Conservation (phyloP, 2,797 vertebrate genomes). For the Sebastiscus albofasciatus region DNA sequence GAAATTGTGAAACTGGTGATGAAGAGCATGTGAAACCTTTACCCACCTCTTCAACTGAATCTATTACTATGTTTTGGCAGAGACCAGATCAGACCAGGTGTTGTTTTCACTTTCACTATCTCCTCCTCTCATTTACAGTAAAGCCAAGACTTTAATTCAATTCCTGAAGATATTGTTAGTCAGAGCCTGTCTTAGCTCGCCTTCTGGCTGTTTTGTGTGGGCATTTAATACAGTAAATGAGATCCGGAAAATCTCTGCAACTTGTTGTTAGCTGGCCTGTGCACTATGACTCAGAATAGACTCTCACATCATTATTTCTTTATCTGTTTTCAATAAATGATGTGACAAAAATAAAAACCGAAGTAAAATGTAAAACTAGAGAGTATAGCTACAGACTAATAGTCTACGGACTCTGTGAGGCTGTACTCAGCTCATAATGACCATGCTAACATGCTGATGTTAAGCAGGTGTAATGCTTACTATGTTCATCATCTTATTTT, state of each 20-base stretch:
- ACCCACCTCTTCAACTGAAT: constrained; percentile 3
- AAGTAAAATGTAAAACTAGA: background rate
- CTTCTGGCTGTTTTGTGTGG: constrained; percentile 13
- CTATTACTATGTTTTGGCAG: background rate
- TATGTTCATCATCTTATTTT: background rate
- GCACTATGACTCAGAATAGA: constrained; percentile 35
- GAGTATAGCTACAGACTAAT: background rate
- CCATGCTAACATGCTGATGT: background rate
- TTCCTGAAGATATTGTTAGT: constrained; percentile 22
- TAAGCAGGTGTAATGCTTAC: background rate
- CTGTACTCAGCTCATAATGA: background rate
- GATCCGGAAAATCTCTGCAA: constrained; percentile 16
- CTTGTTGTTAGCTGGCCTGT: constrained; percentile 12
- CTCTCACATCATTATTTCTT: background rate
- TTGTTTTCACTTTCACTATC: background rate
- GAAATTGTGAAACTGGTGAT: constrained; percentile 23
- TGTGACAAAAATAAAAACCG: background rate
- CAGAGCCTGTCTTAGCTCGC: constrained; percentile 11
- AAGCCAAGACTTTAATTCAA: background rate
- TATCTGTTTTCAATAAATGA: background rate
- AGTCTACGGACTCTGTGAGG: background rate
- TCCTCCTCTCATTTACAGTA: background rate
- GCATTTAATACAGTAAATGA: constrained; percentile 6
- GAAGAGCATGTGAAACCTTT: constrained; percentile 5
- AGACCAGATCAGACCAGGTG: background rate